Base-by-base conservation (phyloP, 1,140 invertebrate genomes). In the Megalonaias nervosa region DNA sequence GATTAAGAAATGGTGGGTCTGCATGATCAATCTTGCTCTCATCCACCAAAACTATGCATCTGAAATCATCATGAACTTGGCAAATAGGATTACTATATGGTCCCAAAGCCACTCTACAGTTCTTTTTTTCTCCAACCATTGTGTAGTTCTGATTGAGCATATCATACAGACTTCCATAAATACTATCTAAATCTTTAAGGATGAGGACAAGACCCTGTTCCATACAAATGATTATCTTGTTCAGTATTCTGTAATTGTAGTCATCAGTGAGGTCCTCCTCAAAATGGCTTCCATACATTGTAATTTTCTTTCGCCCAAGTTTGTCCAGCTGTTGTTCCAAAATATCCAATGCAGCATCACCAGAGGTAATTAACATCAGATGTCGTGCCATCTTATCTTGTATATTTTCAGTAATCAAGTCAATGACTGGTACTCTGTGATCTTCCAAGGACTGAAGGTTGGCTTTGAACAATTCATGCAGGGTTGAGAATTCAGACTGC, bases 81-180 rank as follows among this genome's bases (percentile, higher is more conserved):
- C 84, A 85, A 31, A 82, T 74, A 56, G 82, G 81, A 59, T 85
- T 83, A 65, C 82, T 85, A 66, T 78, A 81, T 17, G 81, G 74
- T 21, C 82, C 84, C 23, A 82, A 69, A 17, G 82, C 84, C 21
- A 85, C 74, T 67, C 81, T 73, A 26, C 81, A 83, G 59, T 78
- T 74, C 48, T 77, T 73, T 60, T 81, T 82, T 59, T 79, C 78
- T 15, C 77, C 82, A 59, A 83, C 77, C 64, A 75, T 64, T 31
- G 79, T 80, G 61, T 84, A 84, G 68, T 85, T 84, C 59, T 85
- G 84, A 77, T 86, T 86, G 0, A 86, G 77, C 74, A 84, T 82
- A 65, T 84, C 82, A 73, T 85, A 85, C 31, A 85, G 64, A 75
- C 82, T 85, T 17, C 82, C 84, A 73, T 85, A 85, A 13, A 85